phyloP scores from a whole-genome alignment of 1,140 invertebrate species.

The Meloidogyne hapla region DNA sequence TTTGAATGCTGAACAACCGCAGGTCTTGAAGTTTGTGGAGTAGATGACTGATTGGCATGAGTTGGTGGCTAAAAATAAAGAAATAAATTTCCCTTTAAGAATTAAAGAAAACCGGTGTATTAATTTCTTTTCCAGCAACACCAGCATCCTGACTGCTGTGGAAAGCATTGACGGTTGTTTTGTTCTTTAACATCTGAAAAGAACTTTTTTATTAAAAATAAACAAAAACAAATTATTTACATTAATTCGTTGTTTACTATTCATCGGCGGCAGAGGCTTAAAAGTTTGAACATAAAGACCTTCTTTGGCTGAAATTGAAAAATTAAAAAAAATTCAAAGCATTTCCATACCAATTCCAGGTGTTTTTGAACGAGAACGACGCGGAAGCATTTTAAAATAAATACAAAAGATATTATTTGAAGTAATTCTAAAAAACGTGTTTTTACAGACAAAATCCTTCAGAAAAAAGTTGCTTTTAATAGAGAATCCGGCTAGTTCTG shows the following conservation, averaged over 20 bases:
- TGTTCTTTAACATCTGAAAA: not conserved
- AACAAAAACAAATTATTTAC: not conserved
- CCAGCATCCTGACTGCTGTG: not conserved
- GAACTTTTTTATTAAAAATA: not conserved
- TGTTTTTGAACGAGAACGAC: not conserved
- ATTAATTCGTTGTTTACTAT: not conserved
- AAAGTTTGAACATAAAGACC: not conserved
- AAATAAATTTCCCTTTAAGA: too few relatives aligned
- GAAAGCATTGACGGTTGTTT: not conserved
- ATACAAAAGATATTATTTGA: too few relatives aligned
- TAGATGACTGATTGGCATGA: too few relatives aligned
- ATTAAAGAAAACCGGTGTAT: too few relatives aligned
- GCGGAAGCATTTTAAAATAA: not conserved
- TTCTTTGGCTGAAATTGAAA: not conserved
- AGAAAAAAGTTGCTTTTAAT: too few relatives aligned
- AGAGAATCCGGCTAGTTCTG: too few relatives aligned
- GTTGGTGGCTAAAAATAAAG: too few relatives aligned
- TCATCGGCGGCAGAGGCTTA: not conserved
- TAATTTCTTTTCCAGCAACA: too few relatives aligned
- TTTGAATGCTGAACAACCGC: too few relatives aligned
- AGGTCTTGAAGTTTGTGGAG: too few relatives aligned
- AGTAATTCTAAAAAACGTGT: too few relatives aligned
- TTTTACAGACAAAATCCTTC: too few relatives aligned
- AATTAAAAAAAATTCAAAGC: not conserved
- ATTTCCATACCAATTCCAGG: not conserved